Evolutionary conservation across 2,797 vertebrate species (phyloP).

Genomic region (Sebastes vulpes): DNA sequence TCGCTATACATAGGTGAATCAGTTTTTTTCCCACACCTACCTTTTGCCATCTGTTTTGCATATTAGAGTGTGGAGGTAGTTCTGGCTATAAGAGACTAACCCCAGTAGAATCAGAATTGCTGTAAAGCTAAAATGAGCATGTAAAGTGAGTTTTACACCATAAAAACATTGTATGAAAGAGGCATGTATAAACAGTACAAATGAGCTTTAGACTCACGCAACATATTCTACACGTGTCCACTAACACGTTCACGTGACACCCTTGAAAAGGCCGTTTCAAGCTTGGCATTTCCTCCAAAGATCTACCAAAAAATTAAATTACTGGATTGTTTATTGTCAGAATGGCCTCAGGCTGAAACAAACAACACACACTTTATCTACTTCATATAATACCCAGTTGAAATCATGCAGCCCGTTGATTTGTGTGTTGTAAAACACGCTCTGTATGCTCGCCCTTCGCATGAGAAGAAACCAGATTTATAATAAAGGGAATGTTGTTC

Average conservation of each 20-base stretch:
- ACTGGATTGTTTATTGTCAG: neutral
- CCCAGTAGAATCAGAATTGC: no score
- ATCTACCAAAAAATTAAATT: neutral
- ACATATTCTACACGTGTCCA: neutral
- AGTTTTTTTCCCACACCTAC: no score
- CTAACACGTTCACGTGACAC: neutral
- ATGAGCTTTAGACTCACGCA: neutral
- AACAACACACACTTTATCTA: neutral
- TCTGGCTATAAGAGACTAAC: no score
- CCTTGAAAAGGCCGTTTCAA: neutral
- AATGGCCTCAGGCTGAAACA: neutral
- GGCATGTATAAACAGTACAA: neutral
- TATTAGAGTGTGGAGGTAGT: no score
- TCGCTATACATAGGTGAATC: no score
- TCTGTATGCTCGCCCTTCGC: neutral
- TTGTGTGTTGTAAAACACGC: neutral
- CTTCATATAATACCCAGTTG: neutral
- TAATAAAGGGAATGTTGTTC: neutral
- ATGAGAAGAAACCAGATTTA: neutral
- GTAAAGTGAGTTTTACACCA: no score
- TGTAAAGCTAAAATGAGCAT: no score
- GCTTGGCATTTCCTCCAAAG: neutral
- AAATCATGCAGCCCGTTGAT: neutral
- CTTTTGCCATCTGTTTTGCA: no score
- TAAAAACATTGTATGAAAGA: no score